Evolutionary conservation across 2,888 invertebrate genomes (phyloP), one percentile per base, ranked within the genome.

Genomic region (Eupithecia tripunctaria): DNA sequence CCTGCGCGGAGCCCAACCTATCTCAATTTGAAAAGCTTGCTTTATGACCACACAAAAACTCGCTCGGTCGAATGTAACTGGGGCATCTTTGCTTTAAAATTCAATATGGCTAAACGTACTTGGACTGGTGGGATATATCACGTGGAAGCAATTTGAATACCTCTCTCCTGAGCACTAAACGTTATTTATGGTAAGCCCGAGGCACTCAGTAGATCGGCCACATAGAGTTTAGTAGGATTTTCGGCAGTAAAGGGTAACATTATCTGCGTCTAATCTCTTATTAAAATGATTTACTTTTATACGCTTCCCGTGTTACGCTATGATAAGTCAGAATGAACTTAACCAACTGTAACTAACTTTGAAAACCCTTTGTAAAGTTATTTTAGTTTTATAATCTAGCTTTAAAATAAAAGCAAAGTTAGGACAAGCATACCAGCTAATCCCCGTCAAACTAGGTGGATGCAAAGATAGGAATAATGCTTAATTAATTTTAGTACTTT

Each of bases 121-220:
- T 86, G 88, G 85, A 82, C 87, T 86, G 86, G 36, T 78, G 82
- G 88, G 88, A 91, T 92, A 91, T 92, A 92, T 93, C 91, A 91
- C 91, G 90, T 88, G 90, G 86, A 92, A 92, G 93, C 92, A 92
- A 93, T 92, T 93, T 91, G 90, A 91, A 88, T 93, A 92, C 93
- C 92, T 92, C 90, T 90, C 88, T 82, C 85, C 85, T 82, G 85
- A 85, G 89, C 89, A 92, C 88, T 93, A 93, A 93, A 92, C 88
- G 91, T 92, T 93, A 93, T 93, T 93, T 93, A 93, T 92, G 91
- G 89, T 91, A 90, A 93, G 91, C 92, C 84, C 81, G 82, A 84
- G 84, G 87, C 89, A 91, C 91, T 92, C 90, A 88, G 87, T 89
- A 88, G 89, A 92, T 91, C 89, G 90, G 85, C 87, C 87, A 88